These are phyloP conservation scores for Ammospiza nelsoni DNA, from an alignment of 2,113 vertebrate species.

Conservation along the genomic window DNA sequence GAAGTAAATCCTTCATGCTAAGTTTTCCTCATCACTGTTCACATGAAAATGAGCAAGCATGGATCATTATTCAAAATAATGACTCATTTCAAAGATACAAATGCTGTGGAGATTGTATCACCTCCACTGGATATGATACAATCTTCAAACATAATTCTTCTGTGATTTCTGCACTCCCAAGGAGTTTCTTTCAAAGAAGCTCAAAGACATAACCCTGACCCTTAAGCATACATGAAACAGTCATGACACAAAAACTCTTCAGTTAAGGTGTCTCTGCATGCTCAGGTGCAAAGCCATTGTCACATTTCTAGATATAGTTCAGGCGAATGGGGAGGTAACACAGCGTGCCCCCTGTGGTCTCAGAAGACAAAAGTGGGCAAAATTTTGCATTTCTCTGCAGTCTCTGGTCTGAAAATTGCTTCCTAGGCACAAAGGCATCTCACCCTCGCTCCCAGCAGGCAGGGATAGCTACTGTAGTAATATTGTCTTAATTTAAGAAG, in stretches of 20 bases:
- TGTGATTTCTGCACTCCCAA: neutral
- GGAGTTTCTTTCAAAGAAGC: neutral
- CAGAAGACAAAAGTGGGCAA: neutral
- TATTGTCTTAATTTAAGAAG: neutral
- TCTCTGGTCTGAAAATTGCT: neutral
- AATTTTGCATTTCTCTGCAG: neutral
- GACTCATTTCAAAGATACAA: neutral
- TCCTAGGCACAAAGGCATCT: neutral
- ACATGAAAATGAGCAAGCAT: neutral
- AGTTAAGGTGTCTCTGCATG: neutral
- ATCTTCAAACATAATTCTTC: neutral
- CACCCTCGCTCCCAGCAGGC: neutral
- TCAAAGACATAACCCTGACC: neutral
- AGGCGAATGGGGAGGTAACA: neutral
- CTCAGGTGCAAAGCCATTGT: neutral
- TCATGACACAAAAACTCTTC: neutral
- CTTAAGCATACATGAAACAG: constrained; percentile 6
- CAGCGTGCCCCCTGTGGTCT: neutral
- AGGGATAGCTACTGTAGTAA: neutral
- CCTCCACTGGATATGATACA: neutral
- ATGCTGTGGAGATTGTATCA: neutral
- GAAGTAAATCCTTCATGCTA: neutral
- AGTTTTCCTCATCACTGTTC: neutral
- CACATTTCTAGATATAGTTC: neutral
- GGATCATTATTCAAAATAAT: constrained; percentile 2